Conservation (phyloP, 92 coral and sea anemone species). For the Porites rus region DNA sequence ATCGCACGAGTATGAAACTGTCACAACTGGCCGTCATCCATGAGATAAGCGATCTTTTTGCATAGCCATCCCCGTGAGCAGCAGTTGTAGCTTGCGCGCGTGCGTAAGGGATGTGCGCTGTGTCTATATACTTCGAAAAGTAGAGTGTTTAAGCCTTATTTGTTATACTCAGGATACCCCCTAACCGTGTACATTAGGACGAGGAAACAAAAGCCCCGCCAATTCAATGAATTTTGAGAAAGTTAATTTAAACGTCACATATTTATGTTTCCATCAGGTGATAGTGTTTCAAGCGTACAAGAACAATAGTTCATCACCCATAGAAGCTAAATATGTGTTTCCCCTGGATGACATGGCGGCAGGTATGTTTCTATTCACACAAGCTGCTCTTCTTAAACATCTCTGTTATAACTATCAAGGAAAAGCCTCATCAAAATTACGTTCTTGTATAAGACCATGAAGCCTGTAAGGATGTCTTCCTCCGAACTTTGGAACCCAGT, state of each 20-base stretch:
- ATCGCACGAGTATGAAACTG: too few species aligned
- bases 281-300: conserved; percentile 92
- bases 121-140: too few species aligned
- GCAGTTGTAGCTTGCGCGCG: too few species aligned
- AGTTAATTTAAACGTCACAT: background rate
- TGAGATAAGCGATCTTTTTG: too few species aligned
- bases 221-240: background rate
- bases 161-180: too few species aligned
- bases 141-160: too few species aligned
- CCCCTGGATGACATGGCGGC: conserved; percentile 99
- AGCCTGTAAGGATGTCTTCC: background rate
- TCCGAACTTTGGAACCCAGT: background rate
- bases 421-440: too few species aligned
- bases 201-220: background rate
- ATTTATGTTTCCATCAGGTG: conserved; percentile 53
- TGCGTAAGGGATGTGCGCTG: too few species aligned
- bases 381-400: background rate
- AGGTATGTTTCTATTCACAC: conserved; percentile 55
- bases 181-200: too few species aligned
- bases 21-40: too few species aligned
- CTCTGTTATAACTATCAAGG: background rate
- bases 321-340: conserved; percentile 97
- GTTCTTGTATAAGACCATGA: too few species aligned
- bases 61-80: too few species aligned
- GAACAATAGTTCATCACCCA: conserved; percentile 86